Evolutionary conservation across 2,797 vertebrate genomes (phyloP), one percentile per base, ranked within the genome.

Genomic region (Remorina albescens): DNA sequence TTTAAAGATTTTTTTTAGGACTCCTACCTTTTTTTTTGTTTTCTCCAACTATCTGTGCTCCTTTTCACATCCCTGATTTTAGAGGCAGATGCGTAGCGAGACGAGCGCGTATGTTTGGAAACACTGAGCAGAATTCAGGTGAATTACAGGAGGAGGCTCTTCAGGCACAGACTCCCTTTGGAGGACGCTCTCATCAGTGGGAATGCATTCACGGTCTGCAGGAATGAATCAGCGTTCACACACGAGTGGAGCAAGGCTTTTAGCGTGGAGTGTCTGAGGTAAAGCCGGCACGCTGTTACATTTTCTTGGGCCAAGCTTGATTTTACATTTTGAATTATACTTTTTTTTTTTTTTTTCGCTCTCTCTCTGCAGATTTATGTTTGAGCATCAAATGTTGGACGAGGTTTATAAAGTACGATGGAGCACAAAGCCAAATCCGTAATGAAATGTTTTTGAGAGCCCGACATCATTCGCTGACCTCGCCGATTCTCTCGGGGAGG

Each of bases 91-190:
- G 19, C 39, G 21, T 36, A 34, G 21, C 1, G 44, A 67, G 30
- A 58, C 44, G 65, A 72, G 74, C 66, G 16, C 18, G 46, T 74
- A 53, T 78, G 15, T 78, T 76, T 71, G 30, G 42, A 47, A 78
- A 66, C 30, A 25, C 36, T 25, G 65, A 79, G 67, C 64, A 42
- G 62, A 72, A 8, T 69, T 75, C 47, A 76, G 82, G 71, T 82
- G 71, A 85, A 85, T 70, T 65, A 67, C 53, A 42, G 67, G 66
- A 83, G 67, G 44, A 81, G 64, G 47, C 76, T 84, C 70, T 83
- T 79, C 51, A 80, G 74, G 67, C 58, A 50, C 74, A 26, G 65
- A 15, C 63, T 50, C 67, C n/a, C 70, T 76, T 64, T 60, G 46
- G 63, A 81, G 64, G 8, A 11, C 0, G 1, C 65, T 59, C 69